Base-by-base conservation (phyloP, 2,797 vertebrate species). In the Melanogrammus aeglefinus region DNA sequence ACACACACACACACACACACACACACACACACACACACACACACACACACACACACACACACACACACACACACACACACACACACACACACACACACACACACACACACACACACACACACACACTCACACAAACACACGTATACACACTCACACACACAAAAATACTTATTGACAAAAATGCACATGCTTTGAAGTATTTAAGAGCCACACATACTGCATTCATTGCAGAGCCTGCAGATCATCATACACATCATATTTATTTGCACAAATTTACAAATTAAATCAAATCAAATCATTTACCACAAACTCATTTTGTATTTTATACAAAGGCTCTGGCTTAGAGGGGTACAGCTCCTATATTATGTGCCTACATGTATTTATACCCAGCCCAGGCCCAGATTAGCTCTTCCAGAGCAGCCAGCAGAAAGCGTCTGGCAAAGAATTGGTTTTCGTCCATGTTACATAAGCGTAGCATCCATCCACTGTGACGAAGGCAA, bases 391-490 rank as follows among this genome's bases (percentile, higher is more conserved):
- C 69, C 80, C 1, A 21, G 73, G 72, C 77, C 24, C 74, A 89
- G 87, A 89, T 90, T 86, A 86, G 77, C 57, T 75, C 44, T 79
- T 76, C 75, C 8, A 1, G 51, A 77, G 77, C 72, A 81, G 76
- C 75, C 75, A 78, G 66, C 0, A 18, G 86, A 81, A 88, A 88
- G 85, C 83, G 76, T 80, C 83, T 76, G 83, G 79, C 78, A 84
- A 85, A 80, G 36, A 63, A 74, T 5, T 88, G 76, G 78, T 86
- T 91, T 87, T 85, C 63, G 83, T 84, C 29, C 79, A 75, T 71
- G 79, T 91, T 91, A 87, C 82, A 74, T 90, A 91, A 91, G 82
- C n/a, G 63, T 80, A 77, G 85, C n/a, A 73, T 85, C 87, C 84
- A 75, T 71, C 86, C 77, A 80, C 66, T 36, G 76, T 41, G 13